Conservation (phyloP, 1,140 invertebrate species). For the Drosophila nannoptera region DNA sequence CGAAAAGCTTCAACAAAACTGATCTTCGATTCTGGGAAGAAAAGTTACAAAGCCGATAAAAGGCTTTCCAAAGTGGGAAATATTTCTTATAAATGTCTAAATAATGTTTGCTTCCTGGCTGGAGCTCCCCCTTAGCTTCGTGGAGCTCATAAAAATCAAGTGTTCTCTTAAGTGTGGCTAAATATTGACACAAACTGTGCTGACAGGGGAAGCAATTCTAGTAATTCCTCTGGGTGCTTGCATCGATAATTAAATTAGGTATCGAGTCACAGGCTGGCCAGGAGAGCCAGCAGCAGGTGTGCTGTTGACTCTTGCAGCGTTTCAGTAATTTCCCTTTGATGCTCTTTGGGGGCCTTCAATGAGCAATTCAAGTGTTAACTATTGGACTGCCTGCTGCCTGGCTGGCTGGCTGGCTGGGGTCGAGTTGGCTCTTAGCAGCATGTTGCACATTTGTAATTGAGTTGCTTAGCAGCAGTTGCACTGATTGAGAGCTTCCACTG, state of each 20-base stretch:
- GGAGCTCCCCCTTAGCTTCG: neutral
- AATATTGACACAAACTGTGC: constrained; percentile 51
- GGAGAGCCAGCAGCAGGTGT: constrained; percentile 35
- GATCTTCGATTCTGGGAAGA: too few species aligned
- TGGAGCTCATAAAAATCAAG: constrained; percentile 28
- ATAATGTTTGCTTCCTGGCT: too few species aligned
- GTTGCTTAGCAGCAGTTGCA: constrained; percentile 4
- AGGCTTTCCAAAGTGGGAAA: too few species aligned
- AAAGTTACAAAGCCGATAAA: too few species aligned
- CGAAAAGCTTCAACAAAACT: neutral
- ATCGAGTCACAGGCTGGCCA: constrained; percentile 17
- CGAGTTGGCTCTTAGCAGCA: constrained; percentile 25
- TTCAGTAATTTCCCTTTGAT: constrained; percentile 17
- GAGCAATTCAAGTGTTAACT: constrained; percentile 40
- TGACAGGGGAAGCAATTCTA: neutral
- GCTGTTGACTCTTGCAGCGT: constrained; percentile 28
- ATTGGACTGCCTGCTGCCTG: constrained; percentile 10
- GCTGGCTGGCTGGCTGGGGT: neutral
- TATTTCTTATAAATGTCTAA: too few species aligned
- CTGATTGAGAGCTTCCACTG: constrained; percentile 45
- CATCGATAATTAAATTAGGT: constrained; percentile 65
- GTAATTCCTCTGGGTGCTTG: constrained; percentile 13
- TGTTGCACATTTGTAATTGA: constrained; percentile 50
- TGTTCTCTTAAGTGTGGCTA: constrained; percentile 54
- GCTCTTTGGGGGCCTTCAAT: constrained; percentile 48